These are phyloP conservation scores for Cataglyphis hispanica DNA, from an alignment of 1,140 invertebrate species.

Conservation along the genomic window DNA sequence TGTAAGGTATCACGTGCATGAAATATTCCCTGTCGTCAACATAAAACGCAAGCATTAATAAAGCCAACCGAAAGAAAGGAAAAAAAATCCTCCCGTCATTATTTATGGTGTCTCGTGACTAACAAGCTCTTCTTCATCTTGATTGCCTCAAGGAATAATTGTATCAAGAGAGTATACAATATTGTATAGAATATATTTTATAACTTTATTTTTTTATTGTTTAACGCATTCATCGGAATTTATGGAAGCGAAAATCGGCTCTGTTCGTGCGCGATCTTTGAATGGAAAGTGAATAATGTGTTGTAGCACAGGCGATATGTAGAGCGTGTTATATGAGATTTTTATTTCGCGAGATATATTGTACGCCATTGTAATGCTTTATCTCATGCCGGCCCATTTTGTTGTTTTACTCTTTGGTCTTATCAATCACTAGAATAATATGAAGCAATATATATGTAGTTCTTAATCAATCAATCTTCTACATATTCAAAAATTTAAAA, in stretches of 20 bases:
- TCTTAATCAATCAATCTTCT: constrained; percentile 2
- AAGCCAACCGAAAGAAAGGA: neutral
- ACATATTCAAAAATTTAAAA: neutral
- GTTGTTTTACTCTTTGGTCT: constrained; percentile 3
- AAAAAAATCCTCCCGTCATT: constrained; percentile 39
- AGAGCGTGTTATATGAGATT: constrained; percentile 21
- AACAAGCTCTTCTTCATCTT: constrained; percentile 34
- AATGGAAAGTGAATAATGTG: constrained; percentile 1
- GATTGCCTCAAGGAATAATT: neutral
- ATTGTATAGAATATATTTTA: neutral
- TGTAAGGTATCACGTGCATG: neutral
- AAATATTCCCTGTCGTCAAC: constrained; percentile 42
- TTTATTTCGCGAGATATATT: constrained; percentile 14
- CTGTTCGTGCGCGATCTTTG: constrained; percentile 26
- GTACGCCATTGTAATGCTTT: neutral
- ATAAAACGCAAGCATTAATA: constrained; percentile 45
- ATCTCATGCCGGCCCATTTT: constrained; percentile 2
- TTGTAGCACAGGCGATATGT: constrained; percentile 12
- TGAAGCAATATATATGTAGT: neutral
- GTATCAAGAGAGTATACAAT: constrained; percentile 11
- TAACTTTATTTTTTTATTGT: neutral
- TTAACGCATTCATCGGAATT: neutral
- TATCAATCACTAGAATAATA: neutral
- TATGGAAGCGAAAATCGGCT: neutral
- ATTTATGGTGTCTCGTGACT: constrained; percentile 35